Evolutionary conservation across 2,888 invertebrate genomes (phyloP).

Genomic region (Amphipoea lucens): DNA sequence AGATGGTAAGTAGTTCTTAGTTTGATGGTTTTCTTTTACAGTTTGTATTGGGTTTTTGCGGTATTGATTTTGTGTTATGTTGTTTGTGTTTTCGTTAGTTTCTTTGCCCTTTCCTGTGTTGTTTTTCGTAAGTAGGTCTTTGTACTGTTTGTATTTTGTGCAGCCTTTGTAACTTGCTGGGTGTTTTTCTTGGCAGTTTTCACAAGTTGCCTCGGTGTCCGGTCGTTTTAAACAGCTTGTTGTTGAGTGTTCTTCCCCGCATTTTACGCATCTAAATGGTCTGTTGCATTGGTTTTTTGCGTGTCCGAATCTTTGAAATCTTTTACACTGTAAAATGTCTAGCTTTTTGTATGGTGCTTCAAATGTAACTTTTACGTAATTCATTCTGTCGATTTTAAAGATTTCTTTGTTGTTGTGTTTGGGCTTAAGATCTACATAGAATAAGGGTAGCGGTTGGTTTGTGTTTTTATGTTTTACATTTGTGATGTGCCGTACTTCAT

Average conservation of each 20-base stretch:
- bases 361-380: slow-evolving; percentile 10
- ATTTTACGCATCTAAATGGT: slow-evolving; percentile 22
- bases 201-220: slow-evolving; percentile 25
- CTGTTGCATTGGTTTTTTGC: slow-evolving; percentile 21
- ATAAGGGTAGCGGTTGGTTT: neutral
- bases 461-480: no score
- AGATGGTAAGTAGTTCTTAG: neutral
- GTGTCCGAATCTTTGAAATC: slow-evolving; percentile 31
- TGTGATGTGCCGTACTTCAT: no score
- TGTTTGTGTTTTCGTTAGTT: neutral
- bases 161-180: slow-evolving; percentile 6
- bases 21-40: neutral
- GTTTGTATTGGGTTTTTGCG: neutral
- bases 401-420: slow-evolving; percentile 23
- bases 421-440: slow-evolving; percentile 25
- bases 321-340: slow-evolving; percentile 14
- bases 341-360: slow-evolving; percentile 30
- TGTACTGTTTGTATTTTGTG: slow-evolving; percentile 7
- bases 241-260: slow-evolving; percentile 21
- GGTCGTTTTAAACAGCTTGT: slow-evolving; percentile 13
- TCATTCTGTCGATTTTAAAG: neutral
- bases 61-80: no score
- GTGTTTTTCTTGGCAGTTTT: neutral
- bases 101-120: neutral
- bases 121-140: neutral